These are phyloP conservation scores for Orbicella faveolata DNA, from an alignment of 64 coral and sea anemone species.

Conservation along the genomic window DNA sequence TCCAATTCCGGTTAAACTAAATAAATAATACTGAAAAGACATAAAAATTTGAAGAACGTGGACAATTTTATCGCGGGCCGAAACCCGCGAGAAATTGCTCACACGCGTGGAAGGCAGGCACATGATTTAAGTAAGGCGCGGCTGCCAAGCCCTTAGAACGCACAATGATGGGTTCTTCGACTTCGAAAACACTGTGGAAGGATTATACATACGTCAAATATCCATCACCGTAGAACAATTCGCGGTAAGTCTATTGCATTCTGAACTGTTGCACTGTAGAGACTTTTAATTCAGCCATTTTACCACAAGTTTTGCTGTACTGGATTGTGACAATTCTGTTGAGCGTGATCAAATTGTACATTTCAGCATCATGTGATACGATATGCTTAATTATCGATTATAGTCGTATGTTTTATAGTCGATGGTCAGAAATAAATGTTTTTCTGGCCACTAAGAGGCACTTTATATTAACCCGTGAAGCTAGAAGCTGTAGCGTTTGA, in stretches of 20 bases:
- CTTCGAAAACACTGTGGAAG: background rate
- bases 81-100: background rate
- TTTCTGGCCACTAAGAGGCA: background rate
- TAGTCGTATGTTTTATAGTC: background rate
- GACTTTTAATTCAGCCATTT: background rate
- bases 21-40: too few species aligned
- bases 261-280: background rate
- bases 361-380: background rate
- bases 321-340: background rate
- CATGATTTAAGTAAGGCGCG: conserved; percentile 5
- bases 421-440: background rate
- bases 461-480: background rate
- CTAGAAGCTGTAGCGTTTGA: background rate
- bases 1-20: too few species aligned
- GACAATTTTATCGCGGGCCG: too few species aligned
- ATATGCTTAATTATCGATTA: background rate
- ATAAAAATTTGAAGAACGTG: too few species aligned
- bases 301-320: background rate
- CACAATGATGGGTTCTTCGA: background rate
- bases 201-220: conserved; percentile 25
- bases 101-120: conserved; percentile 11
- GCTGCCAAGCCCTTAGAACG: conserved; percentile 1
- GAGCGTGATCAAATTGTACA: background rate
- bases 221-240: background rate
- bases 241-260: background rate